Percentiles rank a stretch among this genome's conserved stretches.
These are phyloP conservation scores for Spea multiplicata DNA, from an alignment of 2,113 vertebrate genomes.

Conservation along the genomic window DNA sequence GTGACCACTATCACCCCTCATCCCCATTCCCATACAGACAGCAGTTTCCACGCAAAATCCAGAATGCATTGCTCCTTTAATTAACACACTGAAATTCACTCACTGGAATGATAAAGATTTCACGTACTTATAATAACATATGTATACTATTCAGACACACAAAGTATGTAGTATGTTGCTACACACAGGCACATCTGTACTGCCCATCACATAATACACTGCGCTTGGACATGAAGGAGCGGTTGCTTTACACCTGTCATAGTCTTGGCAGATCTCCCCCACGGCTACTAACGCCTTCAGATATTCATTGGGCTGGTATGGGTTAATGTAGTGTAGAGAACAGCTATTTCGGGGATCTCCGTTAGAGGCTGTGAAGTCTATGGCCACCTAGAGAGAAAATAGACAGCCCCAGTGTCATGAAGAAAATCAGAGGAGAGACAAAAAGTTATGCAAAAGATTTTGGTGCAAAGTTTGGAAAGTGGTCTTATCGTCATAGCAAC, in stretches of 20 bases:
- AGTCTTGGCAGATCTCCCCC: constrained; percentile 95
- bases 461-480: too few species aligned
- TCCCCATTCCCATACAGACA: not conserved
- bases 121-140: too few species aligned
- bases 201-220: not conserved
- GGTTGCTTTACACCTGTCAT: constrained; percentile 75
- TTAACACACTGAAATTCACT: too few species aligned
- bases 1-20: too few species aligned
- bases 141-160: too few species aligned
- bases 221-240: constrained; percentile 1
- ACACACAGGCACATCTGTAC: not conserved
- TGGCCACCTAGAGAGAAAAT: constrained; percentile 78
- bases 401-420: not conserved
- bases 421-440: not conserved
- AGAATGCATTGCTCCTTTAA: too few species aligned
- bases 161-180: too few species aligned
- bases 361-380: constrained; percentile 94
- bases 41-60: too few species aligned
- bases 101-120: too few species aligned
- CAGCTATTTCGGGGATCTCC: constrained; percentile 94
- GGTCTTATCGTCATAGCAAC: too few species aligned
- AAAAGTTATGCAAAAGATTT: too few species aligned
- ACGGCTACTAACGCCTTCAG: constrained; percentile 90
- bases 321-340: constrained; percentile 93
- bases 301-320: constrained; percentile 93